Conservation (phyloP, 2,113 vertebrate genomes). For the Oenanthe oenanthe region DNA sequence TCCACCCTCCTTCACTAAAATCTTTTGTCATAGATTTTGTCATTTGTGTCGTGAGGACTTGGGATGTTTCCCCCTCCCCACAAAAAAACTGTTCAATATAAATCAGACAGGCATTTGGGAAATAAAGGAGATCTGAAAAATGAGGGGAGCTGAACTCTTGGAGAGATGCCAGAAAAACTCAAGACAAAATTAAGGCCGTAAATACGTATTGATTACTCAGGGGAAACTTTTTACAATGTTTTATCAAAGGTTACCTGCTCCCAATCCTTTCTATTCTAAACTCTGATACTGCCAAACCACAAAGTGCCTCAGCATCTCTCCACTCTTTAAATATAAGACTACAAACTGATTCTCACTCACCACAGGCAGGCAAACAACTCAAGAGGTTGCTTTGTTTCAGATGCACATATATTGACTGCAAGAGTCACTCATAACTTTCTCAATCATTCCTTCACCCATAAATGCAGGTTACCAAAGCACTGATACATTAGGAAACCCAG, state of each 20-base stretch:
- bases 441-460: neutral
- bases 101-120: conserved; percentile 31
- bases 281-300: neutral
- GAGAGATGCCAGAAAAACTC: conserved; percentile 6
- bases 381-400: neutral
- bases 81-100: neutral
- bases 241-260: conserved; percentile 49
- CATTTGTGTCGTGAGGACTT: neutral
- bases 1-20: neutral
- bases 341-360: neutral
- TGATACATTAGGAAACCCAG: neutral
- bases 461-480: neutral
- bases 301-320: neutral
- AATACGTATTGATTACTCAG: conserved; percentile 40
- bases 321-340: neutral
- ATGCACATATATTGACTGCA: neutral
- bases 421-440: neutral
- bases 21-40: neutral
- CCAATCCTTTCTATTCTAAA: neutral
- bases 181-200: conserved; percentile 49
- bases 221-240: conserved; percentile 14
- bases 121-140: conserved; percentile 43
- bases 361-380: neutral
- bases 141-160: neutral
- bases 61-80: neutral